Evolutionary conservation across 2,797 vertebrate species (phyloP).

Genomic region (Centropyge bicolor): DNA sequence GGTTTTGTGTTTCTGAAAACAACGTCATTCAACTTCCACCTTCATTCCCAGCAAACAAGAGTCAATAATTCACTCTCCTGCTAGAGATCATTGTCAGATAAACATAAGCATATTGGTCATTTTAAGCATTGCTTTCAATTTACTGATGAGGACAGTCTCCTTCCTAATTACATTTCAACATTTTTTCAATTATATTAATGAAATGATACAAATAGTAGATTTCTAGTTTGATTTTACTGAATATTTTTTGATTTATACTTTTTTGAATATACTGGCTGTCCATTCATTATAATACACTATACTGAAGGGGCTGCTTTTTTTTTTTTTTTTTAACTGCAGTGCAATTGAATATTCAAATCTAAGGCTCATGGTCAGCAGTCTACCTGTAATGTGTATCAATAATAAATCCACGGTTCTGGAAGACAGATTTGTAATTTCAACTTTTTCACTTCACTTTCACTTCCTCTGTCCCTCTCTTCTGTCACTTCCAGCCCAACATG

Average conservation of each 20-base stretch:
- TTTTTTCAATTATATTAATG: background rate
- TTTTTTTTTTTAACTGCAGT: background rate
- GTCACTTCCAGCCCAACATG: no score
- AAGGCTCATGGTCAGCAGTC: no score
- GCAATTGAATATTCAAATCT: no score
- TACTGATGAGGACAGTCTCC: no score
- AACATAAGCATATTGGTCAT: background rate
- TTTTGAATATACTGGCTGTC: no score
- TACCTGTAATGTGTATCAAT: no score
- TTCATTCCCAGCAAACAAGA: slow-evolving; percentile 3
- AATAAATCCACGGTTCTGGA: no score
- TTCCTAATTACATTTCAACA: background rate
- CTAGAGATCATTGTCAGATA: slow-evolving; percentile 3
- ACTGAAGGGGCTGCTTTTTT: background rate
- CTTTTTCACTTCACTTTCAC: no score
- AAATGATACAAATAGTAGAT: background rate
- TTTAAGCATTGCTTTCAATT: background rate
- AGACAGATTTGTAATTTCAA: no score
- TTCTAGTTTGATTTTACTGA: background rate
- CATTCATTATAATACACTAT: background rate
- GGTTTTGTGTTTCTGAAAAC: background rate
- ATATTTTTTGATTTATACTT: no score
- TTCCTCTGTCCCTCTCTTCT: no score
- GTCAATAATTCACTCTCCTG: slow-evolving; percentile 22
- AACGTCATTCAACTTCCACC: slow-evolving; percentile 1